Base-by-base conservation (phyloP, 2,888 invertebrate genomes). In the Acanthacorydalis orientalis region DNA sequence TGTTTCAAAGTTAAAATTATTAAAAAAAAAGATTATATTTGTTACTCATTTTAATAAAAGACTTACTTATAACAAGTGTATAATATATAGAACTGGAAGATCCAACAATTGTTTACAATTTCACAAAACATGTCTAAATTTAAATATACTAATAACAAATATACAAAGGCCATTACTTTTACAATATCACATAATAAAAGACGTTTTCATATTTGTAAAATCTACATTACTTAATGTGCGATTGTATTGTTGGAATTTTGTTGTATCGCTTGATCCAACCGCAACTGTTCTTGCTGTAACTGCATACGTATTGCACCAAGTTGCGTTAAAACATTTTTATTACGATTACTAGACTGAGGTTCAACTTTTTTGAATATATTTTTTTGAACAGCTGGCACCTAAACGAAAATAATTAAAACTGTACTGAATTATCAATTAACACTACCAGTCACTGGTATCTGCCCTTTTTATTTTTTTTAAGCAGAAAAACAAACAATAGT, bases 261-360 rank as follows among this genome's bases (percentile, higher is more conserved):
- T 50, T 62, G 58, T 54, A 66, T 55, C 45, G 60, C 60, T 55
- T 67, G 68, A 60, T 78, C 76, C 52, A 77, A 62, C 53, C 73
- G 71, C 49, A 80, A 58, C 58, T 78, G 78, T 49, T 80, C 79
- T 40, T 78, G 64, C 53, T 80, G 80, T 55, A 81, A 56, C 55
- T 81, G 80, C 54, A 78, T 68, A 38, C 79, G 61, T 48, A 81
- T 79, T 11, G 80, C 78, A 1, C 80, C 81, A 35, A 81, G 60
- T 57, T 81, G 80, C 0, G 80, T 80, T 51, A 81, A 56, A 49
- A 80, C 77, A 47, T 75, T 67, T 54, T 64, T 68, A 51, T 68
- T 69, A 23, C 31, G 33, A 47, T 74, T 73, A 42, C 71, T 69
- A 3, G 55, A 50, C 31, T 53, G 44, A 10, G 58, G 54, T 54